Conservation (phyloP, 1,140 invertebrate genomes). For the Tribolium madens region DNA sequence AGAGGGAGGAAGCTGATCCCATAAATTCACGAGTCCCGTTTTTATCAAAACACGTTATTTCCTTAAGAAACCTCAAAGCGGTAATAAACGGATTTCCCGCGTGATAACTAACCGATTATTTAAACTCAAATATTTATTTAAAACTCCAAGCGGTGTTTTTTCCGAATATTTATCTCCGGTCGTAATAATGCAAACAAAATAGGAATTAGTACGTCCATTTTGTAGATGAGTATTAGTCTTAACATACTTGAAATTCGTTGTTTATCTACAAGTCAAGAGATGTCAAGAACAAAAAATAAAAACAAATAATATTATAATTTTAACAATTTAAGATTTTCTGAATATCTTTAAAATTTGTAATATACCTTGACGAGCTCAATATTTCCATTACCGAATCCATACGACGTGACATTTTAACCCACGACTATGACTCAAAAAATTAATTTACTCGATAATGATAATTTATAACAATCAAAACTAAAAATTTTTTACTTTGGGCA, state of each 20-base stretch:
- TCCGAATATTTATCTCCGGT: not conserved
- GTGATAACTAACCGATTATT: constrained; percentile 24
- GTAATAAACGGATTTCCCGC: constrained; percentile 32
- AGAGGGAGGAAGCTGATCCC: constrained; percentile 28
- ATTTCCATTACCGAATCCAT: not conserved
- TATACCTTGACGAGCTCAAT: not conserved
- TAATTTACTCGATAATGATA: not conserved
- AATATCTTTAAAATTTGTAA: no score
- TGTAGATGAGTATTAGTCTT: no score
- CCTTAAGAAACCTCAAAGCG: constrained; percentile 42
- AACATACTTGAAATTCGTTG: no score
- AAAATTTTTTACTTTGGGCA: constrained; percentile 9
- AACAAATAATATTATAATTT: not conserved
- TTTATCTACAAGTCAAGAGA: not conserved
- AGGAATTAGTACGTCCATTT: not conserved
- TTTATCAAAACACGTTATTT: constrained; percentile 46
- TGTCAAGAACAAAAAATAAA: not conserved
- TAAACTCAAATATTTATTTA: constrained; percentile 24
- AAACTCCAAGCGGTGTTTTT: not conserved
- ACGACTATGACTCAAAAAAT: not conserved
- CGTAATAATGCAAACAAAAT: not conserved
- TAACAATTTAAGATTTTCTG: not conserved
- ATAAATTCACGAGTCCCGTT: constrained; percentile 28
- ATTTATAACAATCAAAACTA: not conserved
- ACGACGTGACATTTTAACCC: not conserved